These are phyloP conservation scores for Rhopalosiphum padi DNA, from an alignment of 1,140 invertebrate genomes.

Conservation along the genomic window DNA sequence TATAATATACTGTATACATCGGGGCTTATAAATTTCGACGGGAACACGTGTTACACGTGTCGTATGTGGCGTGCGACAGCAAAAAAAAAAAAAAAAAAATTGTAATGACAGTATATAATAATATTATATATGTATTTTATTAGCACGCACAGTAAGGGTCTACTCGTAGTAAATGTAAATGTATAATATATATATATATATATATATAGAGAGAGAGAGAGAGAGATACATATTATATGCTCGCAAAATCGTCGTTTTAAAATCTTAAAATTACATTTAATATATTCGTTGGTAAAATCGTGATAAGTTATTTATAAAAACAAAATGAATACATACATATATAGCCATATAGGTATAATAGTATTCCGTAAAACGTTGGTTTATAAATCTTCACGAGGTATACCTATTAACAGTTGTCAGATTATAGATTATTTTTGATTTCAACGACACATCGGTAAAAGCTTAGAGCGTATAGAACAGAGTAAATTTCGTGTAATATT, in stretches of 20 bases:
- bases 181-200: too few relatives aligned
- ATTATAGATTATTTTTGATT: conserved; percentile 2
- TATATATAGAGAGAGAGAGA: too few relatives aligned
- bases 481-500: neutral
- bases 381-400: neutral
- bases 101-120: neutral
- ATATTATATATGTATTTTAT: neutral
- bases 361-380: neutral
- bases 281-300: neutral
- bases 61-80: neutral
- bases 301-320: neutral
- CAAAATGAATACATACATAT: too few relatives aligned
- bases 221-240: neutral
- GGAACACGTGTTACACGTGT: neutral
- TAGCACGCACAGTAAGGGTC: neutral
- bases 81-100: conserved; percentile 1
- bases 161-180: neutral
- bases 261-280: neutral
- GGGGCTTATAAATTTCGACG: neutral
- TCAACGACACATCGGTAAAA: neutral
- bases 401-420: neutral
- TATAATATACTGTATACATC: neutral
- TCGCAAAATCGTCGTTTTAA: neutral
- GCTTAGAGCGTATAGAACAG: neutral
- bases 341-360: too few relatives aligned